phyloP scores from a whole-genome alignment of 2,113 vertebrate species.

The Podocnemis expansa region DNA sequence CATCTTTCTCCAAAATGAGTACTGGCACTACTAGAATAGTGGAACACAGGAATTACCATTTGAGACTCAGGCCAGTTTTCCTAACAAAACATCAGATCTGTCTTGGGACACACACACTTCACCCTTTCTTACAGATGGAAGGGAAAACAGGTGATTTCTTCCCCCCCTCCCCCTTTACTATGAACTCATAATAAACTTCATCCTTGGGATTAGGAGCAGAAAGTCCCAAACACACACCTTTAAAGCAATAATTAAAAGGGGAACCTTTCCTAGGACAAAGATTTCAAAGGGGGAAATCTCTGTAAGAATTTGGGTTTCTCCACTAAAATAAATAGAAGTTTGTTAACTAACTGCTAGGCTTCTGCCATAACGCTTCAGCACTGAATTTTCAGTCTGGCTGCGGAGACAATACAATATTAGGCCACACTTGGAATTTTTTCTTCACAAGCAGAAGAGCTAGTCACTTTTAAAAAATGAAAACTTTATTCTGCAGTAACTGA shows the following conservation, averaged over 20 bases:
- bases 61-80: not conserved
- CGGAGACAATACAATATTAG: rapidly evolving
- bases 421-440: rapidly evolving
- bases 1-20: not conserved
- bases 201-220: not conserved
- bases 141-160: not conserved
- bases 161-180: not conserved
- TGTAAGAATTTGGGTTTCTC: not conserved
- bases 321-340: not conserved
- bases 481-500: rapidly evolving
- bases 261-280: not conserved
- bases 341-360: not conserved
- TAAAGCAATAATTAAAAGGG: not conserved
- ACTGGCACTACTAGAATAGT: not conserved
- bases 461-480: not conserved
- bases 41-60: not conserved
- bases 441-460: not conserved
- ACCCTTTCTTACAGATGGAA: not conserved
- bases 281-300: not conserved
- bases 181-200: not conserved
- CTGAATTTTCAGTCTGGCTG: not conserved
- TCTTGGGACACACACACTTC: not conserved
- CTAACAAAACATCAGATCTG: not conserved
- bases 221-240: too few relatives aligned
- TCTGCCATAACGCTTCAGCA: not conserved